Evolutionary conservation across 2,797 vertebrate species (phyloP), one percentile per base, ranked within the genome.

Genomic region (Enteromius unitaeniatus): DNA sequence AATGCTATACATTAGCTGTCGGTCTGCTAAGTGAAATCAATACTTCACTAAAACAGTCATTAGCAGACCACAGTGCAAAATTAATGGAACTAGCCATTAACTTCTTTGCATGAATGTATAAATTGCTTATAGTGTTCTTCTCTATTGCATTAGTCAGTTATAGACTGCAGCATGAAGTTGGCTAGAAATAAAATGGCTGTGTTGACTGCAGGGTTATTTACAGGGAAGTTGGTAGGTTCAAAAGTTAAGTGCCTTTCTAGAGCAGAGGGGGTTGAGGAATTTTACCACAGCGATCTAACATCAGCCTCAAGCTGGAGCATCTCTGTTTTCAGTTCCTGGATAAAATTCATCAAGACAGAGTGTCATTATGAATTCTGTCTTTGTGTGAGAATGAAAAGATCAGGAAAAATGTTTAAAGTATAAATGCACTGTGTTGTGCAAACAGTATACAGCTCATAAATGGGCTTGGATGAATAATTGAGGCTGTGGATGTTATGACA

Each of bases 51-150:
- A 74, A 79, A 84, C 83, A 83, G 81, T 58, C 78, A 79, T 84
- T 82, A 82, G 37, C 51, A 84, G 86, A 81, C 86, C 83, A 40
- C 62, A 79, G 81, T 79, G 70, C 72, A 64, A 6, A 87, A 76
- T 80, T 86, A 62, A 88, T 87, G 85, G 70, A 47, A 42, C 72
- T 69, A 37, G 60, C 84, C 85, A 78, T 87, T 88, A 68, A 49
- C 21, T 80, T 72, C 51, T 69, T 82, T 53, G 73, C 81, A 77
- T 77, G 73, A 69, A 34, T 55, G 81, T 31, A 81, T 72, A 73
- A 69, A 79, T 49, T 72, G 68, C 67, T 58, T 31, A 60, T 7
- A 65, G 75, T 68, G 64, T 64, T 62, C 65, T 51, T 75, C 73
- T 58, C 21, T 62, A 58, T 76, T 72, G 37, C 72, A 77, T 81